Conservation (phyloP, 2,888 invertebrate genomes). For the Omphaloscelis lunosa region DNA sequence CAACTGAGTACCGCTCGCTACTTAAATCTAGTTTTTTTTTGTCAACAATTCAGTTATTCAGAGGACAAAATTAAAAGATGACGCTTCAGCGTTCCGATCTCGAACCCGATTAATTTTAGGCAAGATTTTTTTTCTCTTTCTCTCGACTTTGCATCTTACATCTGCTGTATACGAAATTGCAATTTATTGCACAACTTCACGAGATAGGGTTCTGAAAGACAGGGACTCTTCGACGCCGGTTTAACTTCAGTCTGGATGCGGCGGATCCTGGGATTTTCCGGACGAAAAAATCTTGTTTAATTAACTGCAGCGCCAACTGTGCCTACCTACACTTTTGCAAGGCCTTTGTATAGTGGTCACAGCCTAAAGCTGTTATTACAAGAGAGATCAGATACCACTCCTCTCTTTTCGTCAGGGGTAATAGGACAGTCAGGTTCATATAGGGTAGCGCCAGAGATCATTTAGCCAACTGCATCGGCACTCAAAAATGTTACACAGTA, state of each 20-base stretch:
- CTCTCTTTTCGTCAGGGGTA: background rate
- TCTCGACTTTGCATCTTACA: background rate
- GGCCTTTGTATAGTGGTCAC: background rate
- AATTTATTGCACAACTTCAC: conserved; percentile 11
- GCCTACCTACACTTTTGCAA: background rate
- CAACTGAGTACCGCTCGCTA: conserved; percentile 54
- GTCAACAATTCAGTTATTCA: conserved; percentile 56
- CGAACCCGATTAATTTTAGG: conserved; percentile 38
- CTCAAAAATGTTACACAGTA: background rate
- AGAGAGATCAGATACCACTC: background rate
- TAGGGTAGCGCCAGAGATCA: background rate
- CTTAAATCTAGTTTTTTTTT: conserved; percentile 56
- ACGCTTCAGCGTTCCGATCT: conserved; percentile 51
- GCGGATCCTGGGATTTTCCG: background rate
- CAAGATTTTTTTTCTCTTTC: background rate
- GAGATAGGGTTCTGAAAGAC: background rate
- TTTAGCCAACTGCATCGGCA: background rate
- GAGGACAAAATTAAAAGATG: conserved; percentile 68
- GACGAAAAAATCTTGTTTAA: background rate
- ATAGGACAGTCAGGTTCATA: background rate
- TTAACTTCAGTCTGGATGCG: background rate
- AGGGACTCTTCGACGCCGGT: background rate
- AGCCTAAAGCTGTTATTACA: background rate
- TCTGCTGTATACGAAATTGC: background rate
- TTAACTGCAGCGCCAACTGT: background rate